phyloP scores from a whole-genome alignment of 2,113 vertebrate species.

The Mustela lutreola region DNA sequence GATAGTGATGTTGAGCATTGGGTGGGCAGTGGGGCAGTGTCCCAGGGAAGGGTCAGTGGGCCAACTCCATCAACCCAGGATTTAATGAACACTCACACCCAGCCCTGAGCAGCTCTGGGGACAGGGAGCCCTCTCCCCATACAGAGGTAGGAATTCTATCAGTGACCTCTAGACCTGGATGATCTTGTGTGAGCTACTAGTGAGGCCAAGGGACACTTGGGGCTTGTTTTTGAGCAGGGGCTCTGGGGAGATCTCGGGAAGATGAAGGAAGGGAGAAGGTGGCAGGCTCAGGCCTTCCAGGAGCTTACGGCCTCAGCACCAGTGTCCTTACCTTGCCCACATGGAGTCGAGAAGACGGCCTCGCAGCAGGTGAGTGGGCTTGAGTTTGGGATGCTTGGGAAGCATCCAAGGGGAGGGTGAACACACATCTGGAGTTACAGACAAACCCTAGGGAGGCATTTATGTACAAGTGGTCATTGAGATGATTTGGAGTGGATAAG shows the following conservation, averaged over 20 bases:
- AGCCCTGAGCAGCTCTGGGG: not conserved
- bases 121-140: not conserved
- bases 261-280: not conserved
- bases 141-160: not conserved
- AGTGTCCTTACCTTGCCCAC: not conserved
- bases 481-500: constrained; percentile 37
- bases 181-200: not conserved
- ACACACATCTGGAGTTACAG: not conserved
- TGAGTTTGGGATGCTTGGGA: not conserved
- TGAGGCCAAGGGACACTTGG: not conserved
- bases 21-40: not conserved
- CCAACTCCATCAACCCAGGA: not conserved
- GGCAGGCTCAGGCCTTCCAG: not conserved
- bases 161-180: not conserved
- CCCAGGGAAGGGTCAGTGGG: not conserved
- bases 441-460: constrained; percentile 27
- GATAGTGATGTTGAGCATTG: not conserved
- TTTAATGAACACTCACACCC: not conserved
- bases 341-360: not conserved
- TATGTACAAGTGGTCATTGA: not conserved
- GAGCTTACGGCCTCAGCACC: not conserved
- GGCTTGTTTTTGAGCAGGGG: not conserved
- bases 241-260: not conserved
- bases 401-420: not conserved
- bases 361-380: not conserved